phyloP scores from a whole-genome alignment of 2,888 invertebrate genomes.

The Embidobia sp. region DNA sequence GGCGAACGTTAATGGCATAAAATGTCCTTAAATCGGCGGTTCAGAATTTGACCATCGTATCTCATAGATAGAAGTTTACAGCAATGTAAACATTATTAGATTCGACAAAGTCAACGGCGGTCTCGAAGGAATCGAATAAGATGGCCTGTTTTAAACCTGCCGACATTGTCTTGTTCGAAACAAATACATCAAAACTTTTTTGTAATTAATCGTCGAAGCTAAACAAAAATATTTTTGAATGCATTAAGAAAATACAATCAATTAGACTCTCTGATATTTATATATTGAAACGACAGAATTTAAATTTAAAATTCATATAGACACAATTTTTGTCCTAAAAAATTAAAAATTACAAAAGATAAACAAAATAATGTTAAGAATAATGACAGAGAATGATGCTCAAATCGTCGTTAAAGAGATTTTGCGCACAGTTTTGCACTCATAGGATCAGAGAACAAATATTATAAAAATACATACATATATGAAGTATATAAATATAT shows the following conservation, averaged over 20 bases:
- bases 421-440: conserved; percentile 53
- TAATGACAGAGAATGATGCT: conserved; percentile 47
- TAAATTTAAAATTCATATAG: conserved; percentile 37
- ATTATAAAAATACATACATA: conserved; percentile 21
- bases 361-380: conserved; percentile 26
- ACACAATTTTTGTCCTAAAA: conserved; percentile 34
- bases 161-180: conserved; percentile 37
- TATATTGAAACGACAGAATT: conserved; percentile 26
- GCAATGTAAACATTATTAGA: not conserved
- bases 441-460: conserved; percentile 22
- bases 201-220: conserved; percentile 33
- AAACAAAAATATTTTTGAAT: conserved; percentile 44
- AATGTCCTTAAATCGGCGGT: conserved; percentile 32
- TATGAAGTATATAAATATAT: conserved; percentile 13
- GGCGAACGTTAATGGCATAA: conserved; percentile 27
- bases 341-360: conserved; percentile 32
- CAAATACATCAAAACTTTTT: conserved; percentile 45
- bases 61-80: not conserved
- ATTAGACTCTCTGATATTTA: conserved; percentile 46
- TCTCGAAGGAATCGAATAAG: not conserved
- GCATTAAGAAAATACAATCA: conserved; percentile 48
- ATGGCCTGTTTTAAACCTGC: not conserved
- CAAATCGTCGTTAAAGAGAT: conserved; percentile 51
- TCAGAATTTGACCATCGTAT: not conserved
- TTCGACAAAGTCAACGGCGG: too few species aligned